Percentiles rank a stretch among this genome's conserved stretches.
These are phyloP conservation scores for Pelochelys cantorii DNA, from an alignment of 2,797 vertebrate species.

Conservation along the genomic window DNA sequence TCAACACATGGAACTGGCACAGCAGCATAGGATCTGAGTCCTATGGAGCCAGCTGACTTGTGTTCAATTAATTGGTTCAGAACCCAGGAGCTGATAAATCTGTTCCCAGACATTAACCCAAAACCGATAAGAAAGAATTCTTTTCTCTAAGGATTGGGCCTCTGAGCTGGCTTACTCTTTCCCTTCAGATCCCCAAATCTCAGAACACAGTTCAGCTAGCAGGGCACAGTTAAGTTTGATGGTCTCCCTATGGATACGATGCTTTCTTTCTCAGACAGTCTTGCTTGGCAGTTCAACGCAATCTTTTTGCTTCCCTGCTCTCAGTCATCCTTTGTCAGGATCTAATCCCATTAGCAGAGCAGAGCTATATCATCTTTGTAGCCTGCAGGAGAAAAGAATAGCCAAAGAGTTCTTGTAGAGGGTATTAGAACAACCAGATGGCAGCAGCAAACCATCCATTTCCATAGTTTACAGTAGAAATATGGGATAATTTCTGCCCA, in stretches of 20 bases:
- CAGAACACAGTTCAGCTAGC: not conserved
- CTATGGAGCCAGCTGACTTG: not conserved
- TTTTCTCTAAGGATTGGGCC: not conserved
- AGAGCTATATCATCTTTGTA: not conserved
- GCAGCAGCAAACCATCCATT: not conserved
- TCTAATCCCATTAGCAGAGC: not conserved
- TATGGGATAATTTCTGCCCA: not conserved
- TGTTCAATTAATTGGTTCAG: not conserved
- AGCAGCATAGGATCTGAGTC: not conserved
- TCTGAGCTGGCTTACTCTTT: not conserved
- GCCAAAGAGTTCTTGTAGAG: not conserved
- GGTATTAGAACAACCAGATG: not conserved
- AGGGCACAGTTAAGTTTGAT: not conserved
- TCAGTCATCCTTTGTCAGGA: not conserved
- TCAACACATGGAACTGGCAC: not conserved
- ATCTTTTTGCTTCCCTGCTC: not conserved
- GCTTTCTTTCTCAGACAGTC: fast-evolving
- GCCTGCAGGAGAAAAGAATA: not conserved
- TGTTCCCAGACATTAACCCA: not conserved
- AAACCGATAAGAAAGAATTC: not conserved
- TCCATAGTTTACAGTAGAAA: not conserved
- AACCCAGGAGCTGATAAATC: not conserved
- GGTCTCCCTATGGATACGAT: not conserved
- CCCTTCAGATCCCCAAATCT: not conserved
- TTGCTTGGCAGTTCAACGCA: not conserved